Conservation (phyloP, 2,113 vertebrate genomes). For the Zosterops lateralis region DNA sequence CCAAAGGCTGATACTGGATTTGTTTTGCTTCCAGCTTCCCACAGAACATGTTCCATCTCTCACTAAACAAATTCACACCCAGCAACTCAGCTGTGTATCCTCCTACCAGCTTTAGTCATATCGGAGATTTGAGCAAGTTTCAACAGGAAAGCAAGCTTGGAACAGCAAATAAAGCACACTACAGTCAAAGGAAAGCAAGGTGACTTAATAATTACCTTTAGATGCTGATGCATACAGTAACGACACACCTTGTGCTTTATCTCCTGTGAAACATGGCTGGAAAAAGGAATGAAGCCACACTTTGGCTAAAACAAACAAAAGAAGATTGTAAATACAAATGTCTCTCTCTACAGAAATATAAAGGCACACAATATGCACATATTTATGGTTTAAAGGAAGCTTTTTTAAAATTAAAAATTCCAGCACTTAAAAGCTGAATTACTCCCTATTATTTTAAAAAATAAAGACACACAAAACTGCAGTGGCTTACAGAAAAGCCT, state of each 20-base stretch:
- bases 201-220: constrained; percentile 77
- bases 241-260: constrained; percentile 93
- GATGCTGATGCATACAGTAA: constrained; percentile 96
- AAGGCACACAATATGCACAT: not conserved
- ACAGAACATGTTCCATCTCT: constrained; percentile 27
- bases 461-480: not conserved
- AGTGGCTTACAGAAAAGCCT: not conserved
- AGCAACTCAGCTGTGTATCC: not conserved
- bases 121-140: not conserved
- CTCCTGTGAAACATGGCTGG: constrained; percentile 88
- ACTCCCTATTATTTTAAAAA: not conserved
- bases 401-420: not conserved
- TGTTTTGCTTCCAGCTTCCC: constrained; percentile 33
- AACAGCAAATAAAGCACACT: not conserved
- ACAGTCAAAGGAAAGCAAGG: not conserved
- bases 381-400: not conserved
- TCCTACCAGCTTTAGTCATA: not conserved
- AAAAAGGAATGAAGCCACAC: constrained; percentile 94
- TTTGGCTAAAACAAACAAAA: constrained; percentile 84
- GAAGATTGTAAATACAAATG: not conserved
- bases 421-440: not conserved
- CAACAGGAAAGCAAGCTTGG: not conserved
- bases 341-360: not conserved
- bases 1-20: not conserved
- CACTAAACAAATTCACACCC: constrained; percentile 22